Base-by-base conservation (phyloP, 2,888 invertebrate species). In the Thelaira solivaga region DNA sequence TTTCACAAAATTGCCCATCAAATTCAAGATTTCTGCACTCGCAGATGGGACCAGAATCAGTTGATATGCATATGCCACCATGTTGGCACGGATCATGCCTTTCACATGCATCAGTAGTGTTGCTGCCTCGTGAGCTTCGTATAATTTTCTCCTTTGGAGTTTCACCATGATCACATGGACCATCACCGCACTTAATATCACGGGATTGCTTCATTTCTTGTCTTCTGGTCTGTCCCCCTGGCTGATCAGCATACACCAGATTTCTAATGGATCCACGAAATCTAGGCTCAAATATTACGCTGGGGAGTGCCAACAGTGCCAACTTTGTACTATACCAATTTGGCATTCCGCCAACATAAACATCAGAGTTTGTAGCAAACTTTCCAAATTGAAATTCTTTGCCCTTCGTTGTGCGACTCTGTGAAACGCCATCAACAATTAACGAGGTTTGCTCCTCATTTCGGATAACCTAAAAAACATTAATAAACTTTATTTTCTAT, bases 301-400 rank as follows among this genome's bases (percentile, higher is more conserved):
- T 96, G 2, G 97, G 97, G 80, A 97, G 89, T 1, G 97, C 96
- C 76, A 98, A 90, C 61, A 95, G 91, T 10, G 95, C 94, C 83
- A 97, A 90, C 89, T 96, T 96, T 80, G 95, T 94, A 86, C 95
- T 95, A 88, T 97, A 97, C 94, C 95, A 96, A 78, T 94, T 92
- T 80, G 98, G 98, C 92, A 98, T 94, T 26, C 98, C 98, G n/a
- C 98, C 98, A 81, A 98, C 93, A 90, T 96, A 98, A 75, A 98
- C 96, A 89, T 96, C 96, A 29, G 97, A 96, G 90, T 97, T 97
- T 80, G 94, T 94, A 79, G 92, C 92, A 86, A 95, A 93, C 86
- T 95, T 93, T 29, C 97, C 97, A 89, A 97, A 97, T 84, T 93
- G 93, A 87, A 95, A 96, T 89, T 97, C 96, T 85, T 95, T 94